Base-by-base conservation (phyloP, 2,113 vertebrate species). In the Pongo pygmaeus region DNA sequence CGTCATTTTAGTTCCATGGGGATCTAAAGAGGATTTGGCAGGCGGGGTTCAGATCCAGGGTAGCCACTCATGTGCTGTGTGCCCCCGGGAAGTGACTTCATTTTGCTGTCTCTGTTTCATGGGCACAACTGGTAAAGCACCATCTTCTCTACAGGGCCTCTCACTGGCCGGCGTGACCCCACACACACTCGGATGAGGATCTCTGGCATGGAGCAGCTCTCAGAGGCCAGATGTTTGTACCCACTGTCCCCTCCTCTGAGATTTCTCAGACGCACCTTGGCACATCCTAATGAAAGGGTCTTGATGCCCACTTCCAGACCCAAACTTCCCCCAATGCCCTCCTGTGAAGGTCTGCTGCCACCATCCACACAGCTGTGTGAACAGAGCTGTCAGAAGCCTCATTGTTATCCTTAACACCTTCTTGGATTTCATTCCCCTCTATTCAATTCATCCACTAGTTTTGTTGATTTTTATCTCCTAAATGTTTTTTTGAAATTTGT, bases 121-220 rank as follows among this genome's bases (percentile, higher is more conserved):
- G 11, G 9, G 4, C 38, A 23, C 27, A 6, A 14, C 17, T 2
- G 1, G 23, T 1, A 46, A 3, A 9, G 38, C 43, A 5, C 22
- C 0, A 0, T 8, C 77, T 50, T 48, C 48, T 20, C 43, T 3
- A 1, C 2, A 6, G 38, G 48, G 27, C 0, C 0, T n/a, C 61
- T 27, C 32, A 13, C 50, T 4, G 35, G 30, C 7, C 0, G 0
- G 9, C 32, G 6, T 4, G 9, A 38, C 13, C 40, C 50, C 8
- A 8, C 8, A 2, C 32, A 8, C 0, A 1, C 27, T 6, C 18
- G 0, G 40, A 3, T 1, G 6, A 35, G 11, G 50, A 0, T 7
- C 72, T 57, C 55, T 13, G 75, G 74, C 67, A 64, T 23, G 2
- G 69, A 40, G 43, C 18, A 8, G 5, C n/a, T 35, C 22, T 50